phyloP scores from a whole-genome alignment of 2,888 invertebrate genomes.

The Monopis laevigella region DNA sequence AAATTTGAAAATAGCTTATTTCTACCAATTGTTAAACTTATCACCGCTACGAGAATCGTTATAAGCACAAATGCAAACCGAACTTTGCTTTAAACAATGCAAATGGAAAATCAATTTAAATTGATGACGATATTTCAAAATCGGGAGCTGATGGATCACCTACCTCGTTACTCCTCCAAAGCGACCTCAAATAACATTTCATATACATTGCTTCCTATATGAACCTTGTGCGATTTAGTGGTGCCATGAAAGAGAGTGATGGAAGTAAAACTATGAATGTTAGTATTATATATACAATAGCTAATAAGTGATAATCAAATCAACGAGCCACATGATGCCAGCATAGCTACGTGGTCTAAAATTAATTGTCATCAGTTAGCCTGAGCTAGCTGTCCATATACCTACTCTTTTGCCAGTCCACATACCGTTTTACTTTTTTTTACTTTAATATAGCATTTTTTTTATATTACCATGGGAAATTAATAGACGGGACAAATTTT shows the following conservation, averaged over 20 bases:
- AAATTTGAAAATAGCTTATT: too few relatives aligned
- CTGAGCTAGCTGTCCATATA: background rate
- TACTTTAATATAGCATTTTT: background rate
- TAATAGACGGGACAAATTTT: too few relatives aligned
- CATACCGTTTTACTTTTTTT: background rate
- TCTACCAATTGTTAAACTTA: too few relatives aligned
- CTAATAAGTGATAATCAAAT: background rate
- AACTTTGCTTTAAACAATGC: slow-evolving; percentile 4
- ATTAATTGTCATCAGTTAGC: slow-evolving; percentile 2
- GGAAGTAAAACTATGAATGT: too few relatives aligned
- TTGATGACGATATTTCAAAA: slow-evolving; percentile 9
- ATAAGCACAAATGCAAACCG: too few relatives aligned
- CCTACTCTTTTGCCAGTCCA: background rate
- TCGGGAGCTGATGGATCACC: background rate
- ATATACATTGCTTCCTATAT: too few relatives aligned
- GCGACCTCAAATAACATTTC: too few relatives aligned
- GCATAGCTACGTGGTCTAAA: background rate
- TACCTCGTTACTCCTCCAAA: too few relatives aligned
- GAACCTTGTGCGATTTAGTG: too few relatives aligned
- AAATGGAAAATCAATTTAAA: slow-evolving; percentile 11
- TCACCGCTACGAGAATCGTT: too few relatives aligned
- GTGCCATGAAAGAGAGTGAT: too few relatives aligned
- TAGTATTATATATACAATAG: background rate
- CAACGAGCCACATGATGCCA: slow-evolving; percentile 1
- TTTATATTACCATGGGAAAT: too few relatives aligned